phyloP scores from a whole-genome alignment of 2,113 vertebrate species.

The Phyllostomus hastatus region DNA sequence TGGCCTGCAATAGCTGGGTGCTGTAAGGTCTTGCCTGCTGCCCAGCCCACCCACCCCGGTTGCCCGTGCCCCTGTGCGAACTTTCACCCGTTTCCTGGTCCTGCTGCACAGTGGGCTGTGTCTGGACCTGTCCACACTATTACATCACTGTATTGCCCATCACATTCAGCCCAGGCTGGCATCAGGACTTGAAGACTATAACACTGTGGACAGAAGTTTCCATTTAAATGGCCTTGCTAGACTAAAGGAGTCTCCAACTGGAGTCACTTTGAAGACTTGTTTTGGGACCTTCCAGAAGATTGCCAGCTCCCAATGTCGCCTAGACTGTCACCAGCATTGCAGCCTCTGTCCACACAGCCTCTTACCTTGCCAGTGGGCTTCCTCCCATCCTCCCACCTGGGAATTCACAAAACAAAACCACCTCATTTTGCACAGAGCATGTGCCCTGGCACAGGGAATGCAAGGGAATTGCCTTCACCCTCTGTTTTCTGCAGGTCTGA shows the following conservation, averaged over 20 bases:
- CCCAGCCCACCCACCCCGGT: fast-evolving
- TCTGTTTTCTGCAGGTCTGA: slow-evolving; percentile 18
- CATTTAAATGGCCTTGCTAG: not conserved
- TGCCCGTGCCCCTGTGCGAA: fast-evolving
- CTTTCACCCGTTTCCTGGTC: not conserved
- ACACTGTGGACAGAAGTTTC: not conserved
- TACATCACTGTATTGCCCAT: not conserved
- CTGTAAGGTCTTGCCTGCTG: not conserved
- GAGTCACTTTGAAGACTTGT: not conserved
- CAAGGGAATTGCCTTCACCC: not conserved
- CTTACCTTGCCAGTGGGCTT: not conserved
- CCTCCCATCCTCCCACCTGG: not conserved
- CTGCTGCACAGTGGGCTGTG: not conserved
- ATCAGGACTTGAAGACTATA: not conserved
- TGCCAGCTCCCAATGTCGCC: not conserved
- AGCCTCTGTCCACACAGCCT: not conserved
- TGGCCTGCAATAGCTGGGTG: not conserved
- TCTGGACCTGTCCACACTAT: fast-evolving
- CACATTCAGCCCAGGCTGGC: not conserved
- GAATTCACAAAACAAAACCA: not conserved
- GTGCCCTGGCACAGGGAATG: not conserved
- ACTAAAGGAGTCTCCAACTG: not conserved
- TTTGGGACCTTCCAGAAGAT: not conserved
- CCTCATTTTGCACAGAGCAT: not conserved
- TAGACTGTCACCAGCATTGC: not conserved